Conservation (phyloP, 35 echinoderm and acorn worm genomes). For the Diadema setosum region DNA sequence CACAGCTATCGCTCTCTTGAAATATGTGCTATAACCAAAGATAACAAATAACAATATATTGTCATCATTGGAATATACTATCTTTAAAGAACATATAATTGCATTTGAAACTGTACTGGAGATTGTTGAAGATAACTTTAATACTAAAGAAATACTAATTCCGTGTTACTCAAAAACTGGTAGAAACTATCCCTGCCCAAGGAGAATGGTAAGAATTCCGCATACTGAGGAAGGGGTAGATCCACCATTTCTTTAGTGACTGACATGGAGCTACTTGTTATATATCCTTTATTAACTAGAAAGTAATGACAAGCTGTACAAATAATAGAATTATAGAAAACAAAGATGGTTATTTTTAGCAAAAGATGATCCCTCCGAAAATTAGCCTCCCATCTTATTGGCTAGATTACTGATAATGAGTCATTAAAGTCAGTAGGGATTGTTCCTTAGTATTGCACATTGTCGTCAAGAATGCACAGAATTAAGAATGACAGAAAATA, state of each 20-base stretch:
- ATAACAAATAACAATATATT: constrained; percentile 22
- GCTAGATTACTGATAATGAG: constrained; percentile 26
- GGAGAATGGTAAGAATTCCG: constrained; percentile 15
- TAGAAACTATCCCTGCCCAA: constrained; percentile 15
- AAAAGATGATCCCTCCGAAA: constrained; percentile 13
- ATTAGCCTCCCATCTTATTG: constrained; percentile 15
- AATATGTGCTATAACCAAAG: constrained; percentile 23
- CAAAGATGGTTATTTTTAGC: constrained; percentile 27
- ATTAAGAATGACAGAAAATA: constrained; percentile 3
- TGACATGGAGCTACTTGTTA: constrained; percentile 19
- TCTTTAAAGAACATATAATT: constrained; percentile 24
- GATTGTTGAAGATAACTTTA: constrained; percentile 24
- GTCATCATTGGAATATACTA: constrained; percentile 27
- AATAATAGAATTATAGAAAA: constrained; percentile 23
- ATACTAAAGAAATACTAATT: constrained; percentile 13
- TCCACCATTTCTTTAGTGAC: constrained; percentile 16
- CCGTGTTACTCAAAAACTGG: constrained; percentile 21
- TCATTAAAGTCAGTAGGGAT: constrained; percentile 23
- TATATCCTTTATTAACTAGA: constrained; percentile 28
- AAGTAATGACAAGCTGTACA: constrained; percentile 17
- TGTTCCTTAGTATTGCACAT: constrained; percentile 20
- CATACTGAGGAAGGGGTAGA: constrained; percentile 24
- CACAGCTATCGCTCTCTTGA: constrained; percentile 21
- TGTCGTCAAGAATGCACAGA: constrained; percentile 20
- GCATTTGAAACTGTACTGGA: constrained; percentile 10